These are phyloP conservation scores for Tetragonula clypearis DNA, from an alignment of 1,140 invertebrate genomes.

Conservation along the genomic window DNA sequence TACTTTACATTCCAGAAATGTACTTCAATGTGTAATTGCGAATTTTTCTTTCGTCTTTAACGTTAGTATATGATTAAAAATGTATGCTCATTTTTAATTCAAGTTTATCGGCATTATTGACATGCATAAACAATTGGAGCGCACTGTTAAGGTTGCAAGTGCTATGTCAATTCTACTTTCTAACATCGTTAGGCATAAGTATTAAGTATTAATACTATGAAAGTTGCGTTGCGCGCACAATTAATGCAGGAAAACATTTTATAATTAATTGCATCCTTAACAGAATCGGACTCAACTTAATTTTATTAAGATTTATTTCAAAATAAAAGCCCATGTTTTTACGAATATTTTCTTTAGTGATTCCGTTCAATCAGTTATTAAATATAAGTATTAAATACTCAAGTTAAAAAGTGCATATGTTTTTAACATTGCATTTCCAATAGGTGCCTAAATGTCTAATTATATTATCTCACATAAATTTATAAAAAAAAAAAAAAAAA, in stretches of 20 bases:
- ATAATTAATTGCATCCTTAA: slow-evolving; percentile 29
- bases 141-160: slow-evolving; percentile 30
- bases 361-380: neutral
- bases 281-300: neutral
- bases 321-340: neutral
- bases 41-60: slow-evolving; percentile 4
- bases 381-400: neutral
- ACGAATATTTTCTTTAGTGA: neutral
- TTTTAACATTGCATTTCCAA: slow-evolving; percentile 33
- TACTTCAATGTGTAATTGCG: slow-evolving; percentile 11
- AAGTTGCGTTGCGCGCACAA: slow-evolving; percentile 14
- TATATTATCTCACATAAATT: neutral
- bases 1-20: slow-evolving; percentile 42
- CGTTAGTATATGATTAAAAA: neutral
- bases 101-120: neutral
- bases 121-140: neutral
- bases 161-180: slow-evolving; percentile 41
- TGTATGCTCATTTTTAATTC: slow-evolving; percentile 3
- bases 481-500: neutral
- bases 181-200: neutral
- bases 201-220: neutral
- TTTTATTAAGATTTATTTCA: neutral
- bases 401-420: neutral
- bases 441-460: slow-evolving; percentile 46
- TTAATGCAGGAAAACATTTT: neutral